These are phyloP conservation scores for Otolemur garnettii DNA, from an alignment of 2,113 vertebrate species.

Conservation along the genomic window DNA sequence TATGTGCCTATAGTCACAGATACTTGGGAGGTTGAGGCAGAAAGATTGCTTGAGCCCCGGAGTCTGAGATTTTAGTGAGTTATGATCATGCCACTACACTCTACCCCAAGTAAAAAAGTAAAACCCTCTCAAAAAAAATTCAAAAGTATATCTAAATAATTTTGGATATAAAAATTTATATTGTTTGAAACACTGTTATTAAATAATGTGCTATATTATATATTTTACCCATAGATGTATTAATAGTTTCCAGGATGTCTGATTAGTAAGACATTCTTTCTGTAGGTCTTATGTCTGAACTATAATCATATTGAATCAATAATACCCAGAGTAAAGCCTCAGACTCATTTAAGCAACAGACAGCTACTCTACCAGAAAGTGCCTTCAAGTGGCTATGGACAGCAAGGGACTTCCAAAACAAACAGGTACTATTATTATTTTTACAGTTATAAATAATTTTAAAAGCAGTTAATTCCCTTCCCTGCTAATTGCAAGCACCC, in stretches of 20 bases:
- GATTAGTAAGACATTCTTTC: constrained; percentile 64
- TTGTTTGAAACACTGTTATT: constrained; percentile 23
- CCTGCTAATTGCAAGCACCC: no score
- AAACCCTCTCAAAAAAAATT: not conserved
- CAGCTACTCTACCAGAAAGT: constrained; percentile 93
- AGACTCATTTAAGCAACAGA: constrained; percentile 88
- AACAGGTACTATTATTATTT: constrained; percentile 85
- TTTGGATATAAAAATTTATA: constrained; percentile 27
- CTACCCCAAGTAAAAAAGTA: no score
- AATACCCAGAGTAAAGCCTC: constrained; percentile 89
- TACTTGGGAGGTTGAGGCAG: no score
- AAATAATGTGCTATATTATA: constrained; percentile 2
- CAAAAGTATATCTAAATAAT: not conserved
- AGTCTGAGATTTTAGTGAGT: no score
- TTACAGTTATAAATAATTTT: constrained; percentile 44
- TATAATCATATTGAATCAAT: constrained; percentile 94
- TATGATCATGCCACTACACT: no score
- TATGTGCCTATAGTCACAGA: no score
- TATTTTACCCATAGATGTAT: constrained; percentile 16
- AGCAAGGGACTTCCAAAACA: constrained; percentile 86
- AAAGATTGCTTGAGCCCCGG: no score
- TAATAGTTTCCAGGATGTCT: constrained; percentile 49
- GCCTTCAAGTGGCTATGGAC: constrained; percentile 91
- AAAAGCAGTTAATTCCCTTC: constrained; percentile 20
- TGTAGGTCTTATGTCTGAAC: constrained; percentile 90